A percentile compares a stretch with the other conserved stretches of the same genome.
Evolutionary conservation across 1,140 invertebrate species (phyloP).

Genomic region (Aphaenogaster floridana): DNA sequence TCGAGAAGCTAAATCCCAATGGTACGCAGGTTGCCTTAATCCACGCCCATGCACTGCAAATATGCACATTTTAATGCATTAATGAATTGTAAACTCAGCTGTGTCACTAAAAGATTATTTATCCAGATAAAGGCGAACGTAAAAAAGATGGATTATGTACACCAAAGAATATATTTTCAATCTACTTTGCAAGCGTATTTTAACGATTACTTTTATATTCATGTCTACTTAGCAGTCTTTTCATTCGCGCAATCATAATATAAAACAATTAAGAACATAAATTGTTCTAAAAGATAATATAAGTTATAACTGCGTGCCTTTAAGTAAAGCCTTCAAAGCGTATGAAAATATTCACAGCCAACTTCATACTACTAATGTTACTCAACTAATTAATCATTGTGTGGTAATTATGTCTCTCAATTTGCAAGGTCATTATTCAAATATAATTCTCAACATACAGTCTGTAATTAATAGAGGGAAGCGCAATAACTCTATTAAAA

Average conservation of each 20-base stretch:
- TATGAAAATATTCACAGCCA: background rate
- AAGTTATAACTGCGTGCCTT: background rate
- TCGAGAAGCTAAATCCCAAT: constrained; percentile 91
- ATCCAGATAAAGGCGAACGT: background rate
- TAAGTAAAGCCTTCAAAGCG: background rate
- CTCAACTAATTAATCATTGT: constrained; percentile 14
- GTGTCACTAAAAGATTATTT: background rate
- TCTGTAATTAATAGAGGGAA: constrained; percentile 7
- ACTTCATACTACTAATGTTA: background rate
- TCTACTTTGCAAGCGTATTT: background rate
- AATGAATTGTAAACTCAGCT: constrained; percentile 37
- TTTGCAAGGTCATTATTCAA: background rate
- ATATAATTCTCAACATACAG: background rate
- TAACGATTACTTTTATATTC: background rate
- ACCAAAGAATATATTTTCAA: constrained; percentile 33
- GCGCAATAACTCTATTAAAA: background rate
- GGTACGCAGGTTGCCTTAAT: constrained; percentile 91
- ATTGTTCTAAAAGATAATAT: background rate
- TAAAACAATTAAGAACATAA: background rate
- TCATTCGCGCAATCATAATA: background rate
- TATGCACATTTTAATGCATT: constrained; percentile 69
- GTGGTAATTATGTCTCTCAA: background rate
- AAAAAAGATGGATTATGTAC: background rate
- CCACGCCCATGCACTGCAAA: constrained; percentile 91
- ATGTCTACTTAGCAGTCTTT: constrained; percentile 17